Percentiles rank a stretch among this genome's conserved stretches.
Conservation (phyloP, 2,113 vertebrate genomes). For the Dinomys branickii region DNA sequence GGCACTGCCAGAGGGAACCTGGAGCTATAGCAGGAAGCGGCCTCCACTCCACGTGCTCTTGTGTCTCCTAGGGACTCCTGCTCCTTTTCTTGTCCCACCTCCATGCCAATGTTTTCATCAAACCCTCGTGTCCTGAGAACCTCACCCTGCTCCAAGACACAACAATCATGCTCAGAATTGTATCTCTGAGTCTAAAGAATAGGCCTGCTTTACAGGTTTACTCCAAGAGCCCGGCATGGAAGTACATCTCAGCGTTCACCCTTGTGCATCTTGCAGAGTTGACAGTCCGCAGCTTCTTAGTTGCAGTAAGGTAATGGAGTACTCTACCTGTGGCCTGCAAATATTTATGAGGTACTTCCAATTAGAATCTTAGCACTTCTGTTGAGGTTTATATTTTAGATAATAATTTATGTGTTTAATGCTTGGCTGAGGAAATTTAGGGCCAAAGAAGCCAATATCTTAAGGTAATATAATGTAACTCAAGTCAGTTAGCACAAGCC, state of each 20-base stretch:
- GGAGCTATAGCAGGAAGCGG: not conserved
- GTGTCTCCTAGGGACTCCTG: not conserved
- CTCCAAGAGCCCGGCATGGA: not conserved
- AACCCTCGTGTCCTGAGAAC: not conserved
- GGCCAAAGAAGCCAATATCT: not conserved
- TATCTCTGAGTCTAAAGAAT: not conserved
- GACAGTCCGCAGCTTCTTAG: not conserved
- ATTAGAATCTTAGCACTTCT: not conserved
- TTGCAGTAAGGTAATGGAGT: not conserved
- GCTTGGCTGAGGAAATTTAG: not conserved
- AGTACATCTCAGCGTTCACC: not conserved
- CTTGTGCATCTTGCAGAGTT: not conserved
- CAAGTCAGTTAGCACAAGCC: not conserved
- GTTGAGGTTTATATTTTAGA: not conserved
- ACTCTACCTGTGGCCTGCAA: not conserved
- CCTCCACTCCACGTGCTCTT: too few species aligned
- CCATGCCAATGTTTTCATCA: not conserved
- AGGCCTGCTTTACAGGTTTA: not conserved
- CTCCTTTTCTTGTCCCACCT: not conserved
- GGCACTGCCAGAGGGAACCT: not conserved
- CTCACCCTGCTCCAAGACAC: not conserved
- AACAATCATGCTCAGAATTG: not conserved
- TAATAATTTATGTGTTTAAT: not conserved
- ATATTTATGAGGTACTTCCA: not conserved
- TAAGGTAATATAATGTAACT: not conserved